phyloP scores from a whole-genome alignment of 2,113 vertebrate species.

The Rana temporaria region DNA sequence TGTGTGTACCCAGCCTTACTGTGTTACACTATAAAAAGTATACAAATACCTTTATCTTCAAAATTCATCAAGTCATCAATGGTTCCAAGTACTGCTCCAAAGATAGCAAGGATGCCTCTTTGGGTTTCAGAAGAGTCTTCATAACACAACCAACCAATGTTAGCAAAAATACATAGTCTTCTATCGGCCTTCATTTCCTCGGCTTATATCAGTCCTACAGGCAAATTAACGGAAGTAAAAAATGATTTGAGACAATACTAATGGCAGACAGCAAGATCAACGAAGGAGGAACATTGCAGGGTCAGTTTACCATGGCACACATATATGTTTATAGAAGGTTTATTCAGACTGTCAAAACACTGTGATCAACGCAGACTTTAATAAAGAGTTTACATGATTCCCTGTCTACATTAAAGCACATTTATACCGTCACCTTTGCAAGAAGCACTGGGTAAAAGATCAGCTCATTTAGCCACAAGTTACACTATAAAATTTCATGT shows the following conservation, averaged over 20 bases:
- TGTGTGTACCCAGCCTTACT: too few relatives aligned
- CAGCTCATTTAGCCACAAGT: not conserved
- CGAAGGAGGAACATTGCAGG: not conserved
- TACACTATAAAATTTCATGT: not conserved
- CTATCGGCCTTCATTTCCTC: not conserved
- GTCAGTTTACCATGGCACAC: constrained; percentile 25
- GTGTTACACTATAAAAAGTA: too few relatives aligned
- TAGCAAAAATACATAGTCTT: too few relatives aligned
- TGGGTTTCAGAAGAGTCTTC: too few relatives aligned
- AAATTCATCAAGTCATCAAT: too few relatives aligned
- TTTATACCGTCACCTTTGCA: constrained; percentile 12
- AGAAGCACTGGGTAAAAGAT: not conserved
- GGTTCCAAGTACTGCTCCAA: too few relatives aligned
- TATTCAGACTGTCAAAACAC: not conserved
- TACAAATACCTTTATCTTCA: too few relatives aligned
- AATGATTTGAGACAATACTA: constrained; percentile 11
- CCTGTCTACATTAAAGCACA: constrained; percentile 16
- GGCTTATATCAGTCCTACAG: not conserved
- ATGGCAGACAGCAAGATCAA: constrained; percentile 2
- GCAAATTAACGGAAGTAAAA: not conserved
- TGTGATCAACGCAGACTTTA: not conserved
- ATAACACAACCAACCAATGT: too few relatives aligned
- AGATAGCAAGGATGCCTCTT: too few relatives aligned
- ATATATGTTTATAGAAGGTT: constrained; percentile 19
- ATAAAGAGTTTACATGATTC: constrained; percentile 23